Evolutionary conservation across 2,888 invertebrate species (phyloP), one percentile per base, ranked within the genome.

Genomic region (Gari tellinella): DNA sequence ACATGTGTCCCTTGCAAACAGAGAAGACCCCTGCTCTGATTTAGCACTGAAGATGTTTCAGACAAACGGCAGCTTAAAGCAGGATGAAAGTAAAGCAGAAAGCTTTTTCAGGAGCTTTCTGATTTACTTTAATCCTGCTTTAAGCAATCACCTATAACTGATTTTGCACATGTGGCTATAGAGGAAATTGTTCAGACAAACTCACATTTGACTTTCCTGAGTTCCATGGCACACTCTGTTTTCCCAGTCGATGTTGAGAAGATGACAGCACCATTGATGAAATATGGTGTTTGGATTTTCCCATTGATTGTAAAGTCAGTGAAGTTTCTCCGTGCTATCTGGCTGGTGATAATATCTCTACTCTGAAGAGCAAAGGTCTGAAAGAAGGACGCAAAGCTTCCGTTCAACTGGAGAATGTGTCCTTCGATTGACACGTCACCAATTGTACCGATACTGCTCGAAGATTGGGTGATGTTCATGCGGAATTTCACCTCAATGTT

Each of bases 391-490:
- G 60, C 72, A 67, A 60, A 76, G 3, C 67, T 62, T 21, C 76
- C 76, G 7, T 62, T 41, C 64, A 76, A 62, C 17, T 62, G 51
- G 38, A 76, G 55, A 17, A 43, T 40, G 15, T 55, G 51, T n/a
- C 60, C 51, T 15, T 55, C 51, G 38, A 70, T 56, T 21, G 21
- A 40, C 14, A 67, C 63, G 15, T 58, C 53, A 19, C 51, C 72
- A 12, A 51, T 26, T 4, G 67, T 72, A 51, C 67, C 72, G 12
- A 75, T 75, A 25, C 41, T 57, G 55, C 46, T 64, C 8, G 58
- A 43, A 3, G 76, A 63, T 58, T 60, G 56, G 19, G 76, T 66
- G 7, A 76, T 70, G 51, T 76, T 76, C 56, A 72, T 58, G 21
- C 49, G n/a, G 38, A 69, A 72, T 7, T 45, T 55, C 19, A 64